Evolutionary conservation across 2,888 invertebrate genomes (phyloP).

Genomic region (Noctua pronuba): DNA sequence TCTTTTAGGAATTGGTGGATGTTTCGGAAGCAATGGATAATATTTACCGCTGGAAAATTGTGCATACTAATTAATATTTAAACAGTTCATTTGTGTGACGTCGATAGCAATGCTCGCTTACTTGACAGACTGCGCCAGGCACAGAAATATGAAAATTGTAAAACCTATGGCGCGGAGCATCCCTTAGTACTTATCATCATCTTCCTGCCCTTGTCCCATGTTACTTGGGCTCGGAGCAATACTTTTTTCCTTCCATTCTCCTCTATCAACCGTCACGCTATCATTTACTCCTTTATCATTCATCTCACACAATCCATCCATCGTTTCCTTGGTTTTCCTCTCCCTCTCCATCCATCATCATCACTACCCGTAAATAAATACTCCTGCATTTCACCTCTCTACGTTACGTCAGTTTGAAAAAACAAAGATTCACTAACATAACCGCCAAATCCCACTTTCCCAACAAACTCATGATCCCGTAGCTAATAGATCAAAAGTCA

Average conservation of each 20-base stretch:
- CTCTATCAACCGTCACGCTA: no score
- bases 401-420: background rate
- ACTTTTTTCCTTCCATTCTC: no score
- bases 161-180: no score
- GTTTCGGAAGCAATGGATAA: background rate
- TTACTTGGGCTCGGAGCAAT: no score
- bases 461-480: conserved; percentile 22
- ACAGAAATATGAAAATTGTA: background rate
- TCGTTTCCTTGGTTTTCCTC: no score
- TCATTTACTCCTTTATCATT: no score
- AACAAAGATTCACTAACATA: background rate
- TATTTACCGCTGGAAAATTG: background rate
- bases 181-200: no score
- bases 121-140: background rate
- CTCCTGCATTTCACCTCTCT: background rate
- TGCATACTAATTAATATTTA: background rate
- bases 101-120: background rate
- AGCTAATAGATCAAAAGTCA: conserved; percentile 65
- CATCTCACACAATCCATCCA: no score
- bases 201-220: no score
- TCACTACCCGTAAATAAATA: background rate
- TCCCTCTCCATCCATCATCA: no score
- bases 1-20: background rate
- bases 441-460: background rate
- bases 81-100: background rate